A percentile compares a stretch with the other conserved stretches of the same genome.
These are phyloP conservation scores for Thalassaphorura encarpata DNA, from an alignment of 1,140 invertebrate genomes.

Conservation along the genomic window DNA sequence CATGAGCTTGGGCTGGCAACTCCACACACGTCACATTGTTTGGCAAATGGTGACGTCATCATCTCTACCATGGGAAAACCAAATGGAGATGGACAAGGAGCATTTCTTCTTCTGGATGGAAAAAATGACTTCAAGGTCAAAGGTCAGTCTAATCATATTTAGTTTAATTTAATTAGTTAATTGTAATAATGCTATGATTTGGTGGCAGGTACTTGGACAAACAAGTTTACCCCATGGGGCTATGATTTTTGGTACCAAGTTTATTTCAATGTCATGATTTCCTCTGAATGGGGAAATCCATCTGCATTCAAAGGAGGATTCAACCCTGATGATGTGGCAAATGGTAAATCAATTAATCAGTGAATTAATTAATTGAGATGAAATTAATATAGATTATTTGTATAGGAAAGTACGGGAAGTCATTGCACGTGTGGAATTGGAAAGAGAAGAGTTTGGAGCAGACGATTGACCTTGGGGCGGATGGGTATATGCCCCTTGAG, in stretches of 20 bases:
- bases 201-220: slow-evolving; percentile 42
- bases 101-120: slow-evolving; percentile 82
- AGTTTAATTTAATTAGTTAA: slow-evolving; percentile 1
- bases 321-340: slow-evolving; percentile 47
- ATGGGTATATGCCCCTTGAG: slow-evolving; percentile 83
- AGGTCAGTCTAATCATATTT: slow-evolving; percentile 38
- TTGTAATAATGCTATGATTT: slow-evolving; percentile 17
- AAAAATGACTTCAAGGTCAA: slow-evolving; percentile 59
- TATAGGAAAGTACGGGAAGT: slow-evolving; percentile 65
- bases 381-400: too few relatives aligned
- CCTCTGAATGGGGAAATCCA: slow-evolving; percentile 86
- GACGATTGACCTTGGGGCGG: slow-evolving; percentile 68
- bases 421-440: slow-evolving; percentile 86
- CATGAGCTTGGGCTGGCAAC: slow-evolving; percentile 60
- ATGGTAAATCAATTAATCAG: slow-evolving; percentile 36
- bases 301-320: slow-evolving; percentile 71
- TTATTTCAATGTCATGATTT: slow-evolving; percentile 77
- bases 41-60: slow-evolving; percentile 83
- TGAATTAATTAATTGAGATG: slow-evolving; percentile 4
- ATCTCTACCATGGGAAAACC: slow-evolving; percentile 85
- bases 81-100: slow-evolving; percentile 65
- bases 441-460: slow-evolving; percentile 64
- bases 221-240: slow-evolving; percentile 39
- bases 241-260: slow-evolving; percentile 76
- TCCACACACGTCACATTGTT: slow-evolving; percentile 89